Evolutionary conservation across 1,140 invertebrate species (phyloP).

Genomic region (Drosophila pruinosa): DNA sequence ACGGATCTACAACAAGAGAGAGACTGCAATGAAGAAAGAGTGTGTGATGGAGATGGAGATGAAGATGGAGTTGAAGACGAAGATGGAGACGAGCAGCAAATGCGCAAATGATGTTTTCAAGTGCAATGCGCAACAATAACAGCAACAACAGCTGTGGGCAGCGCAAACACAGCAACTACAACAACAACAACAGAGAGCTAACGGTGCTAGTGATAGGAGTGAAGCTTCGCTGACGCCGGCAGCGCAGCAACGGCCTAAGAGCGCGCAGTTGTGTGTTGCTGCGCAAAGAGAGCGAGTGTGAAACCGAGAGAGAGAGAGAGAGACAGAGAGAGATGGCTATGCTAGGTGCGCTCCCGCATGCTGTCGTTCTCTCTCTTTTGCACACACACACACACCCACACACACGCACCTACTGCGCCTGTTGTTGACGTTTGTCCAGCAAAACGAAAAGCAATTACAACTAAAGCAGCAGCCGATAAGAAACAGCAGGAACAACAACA

Average conservation of each 20-base stretch:
- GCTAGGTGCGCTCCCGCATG: background rate
- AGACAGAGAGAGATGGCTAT: background rate
- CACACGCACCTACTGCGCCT: background rate
- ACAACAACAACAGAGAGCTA: background rate
- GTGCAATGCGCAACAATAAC: conserved; percentile 68
- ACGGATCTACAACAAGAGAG: conserved; percentile 26
- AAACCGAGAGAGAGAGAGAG: conserved; percentile 3
- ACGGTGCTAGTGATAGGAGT: conserved; percentile 8
- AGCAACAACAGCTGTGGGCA: conserved; percentile 14
- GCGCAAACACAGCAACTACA: background rate
- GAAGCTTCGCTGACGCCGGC: conserved; percentile 2
- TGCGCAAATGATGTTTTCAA: conserved; percentile 73
- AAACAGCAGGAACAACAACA: background rate
- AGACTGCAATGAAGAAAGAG: no score
- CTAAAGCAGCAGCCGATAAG: conserved; percentile 6
- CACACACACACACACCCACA: background rate
- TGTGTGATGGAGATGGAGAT: background rate
- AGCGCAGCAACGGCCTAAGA: conserved; percentile 42
- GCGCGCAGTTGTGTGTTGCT: conserved; percentile 56
- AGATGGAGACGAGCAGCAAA: conserved; percentile 1
- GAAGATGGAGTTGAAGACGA: background rate
- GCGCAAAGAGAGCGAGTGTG: conserved; percentile 51
- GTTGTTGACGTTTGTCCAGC: conserved; percentile 25
- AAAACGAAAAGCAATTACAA: conserved; percentile 17
- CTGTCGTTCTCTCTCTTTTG: background rate